Evolutionary conservation across 2,113 vertebrate species (phyloP), one percentile per base, ranked within the genome.

Genomic region (Alethe diademata): DNA sequence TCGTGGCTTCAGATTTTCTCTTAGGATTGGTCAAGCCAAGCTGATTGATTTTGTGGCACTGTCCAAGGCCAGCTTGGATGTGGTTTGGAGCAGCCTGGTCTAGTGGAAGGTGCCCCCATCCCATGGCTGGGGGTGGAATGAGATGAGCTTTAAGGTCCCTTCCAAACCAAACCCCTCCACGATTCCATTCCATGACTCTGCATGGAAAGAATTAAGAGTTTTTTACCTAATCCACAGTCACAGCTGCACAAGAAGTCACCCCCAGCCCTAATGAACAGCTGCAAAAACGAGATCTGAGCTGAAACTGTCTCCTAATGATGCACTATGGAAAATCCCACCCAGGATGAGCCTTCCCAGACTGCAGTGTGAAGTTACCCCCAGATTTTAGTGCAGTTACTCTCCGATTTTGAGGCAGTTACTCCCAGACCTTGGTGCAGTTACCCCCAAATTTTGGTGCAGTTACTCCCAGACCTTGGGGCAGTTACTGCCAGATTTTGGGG

Each of bases 221-320:
- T 38, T 85, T 85, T 19, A 9, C 45, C 40, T 31, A 72, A 65
- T 2, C 38, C 3, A 2, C 38, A 45, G 23, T 3, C 64, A 31
- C 42, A 38, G 60, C 36, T 62, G 76, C 38, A 19, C 0, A 1
- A 66, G 40, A 47, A 47, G 40, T 5, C 62, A 29, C 11, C 42
- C 12, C 23, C 23, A 54, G 29, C 42, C 43, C 13, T 23, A 45
- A 11, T 0, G 10, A 66, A 53, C 28, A 61, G 22, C 38, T 62
- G 65, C 45, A 22, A 47, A 84, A 70, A 48, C 5, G 20, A 74
- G 20, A 64, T 29, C 36, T 83, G 51, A 53, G 35, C 61, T 20
- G 33, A 58, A 78, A 50, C 0, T 1, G 4, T 15, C 10, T 0
- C 38, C 15, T 45, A 31, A 73, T 0, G 0, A 26, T 1, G 2